Conservation (phyloP, 2,113 vertebrate genomes). For the Scomber scombrus region DNA sequence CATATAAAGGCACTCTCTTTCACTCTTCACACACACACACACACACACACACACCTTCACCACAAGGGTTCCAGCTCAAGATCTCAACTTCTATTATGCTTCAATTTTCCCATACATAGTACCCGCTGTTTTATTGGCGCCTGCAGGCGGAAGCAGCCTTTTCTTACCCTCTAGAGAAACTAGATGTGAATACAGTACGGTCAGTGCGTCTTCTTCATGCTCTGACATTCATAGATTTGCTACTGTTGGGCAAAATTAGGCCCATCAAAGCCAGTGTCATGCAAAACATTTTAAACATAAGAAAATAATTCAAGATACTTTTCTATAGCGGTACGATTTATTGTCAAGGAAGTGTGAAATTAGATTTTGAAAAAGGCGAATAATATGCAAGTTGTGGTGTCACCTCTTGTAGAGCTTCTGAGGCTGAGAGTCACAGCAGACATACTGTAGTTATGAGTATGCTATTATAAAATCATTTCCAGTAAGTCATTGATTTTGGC, state of each 20-base stretch:
- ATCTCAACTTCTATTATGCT: constrained; percentile 41
- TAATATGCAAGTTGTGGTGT: background rate
- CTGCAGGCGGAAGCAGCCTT: constrained; percentile 34
- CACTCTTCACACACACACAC: background rate
- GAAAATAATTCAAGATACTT: background rate
- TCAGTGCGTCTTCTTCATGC: background rate
- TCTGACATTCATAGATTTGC: background rate
- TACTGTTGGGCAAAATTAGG: background rate
- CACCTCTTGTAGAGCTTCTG: background rate
- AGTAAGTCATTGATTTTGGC: constrained; percentile 12
- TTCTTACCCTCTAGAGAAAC: constrained; percentile 18
- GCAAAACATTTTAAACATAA: background rate
- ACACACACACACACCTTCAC: constrained; percentile 45
- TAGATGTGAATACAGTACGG: constrained; percentile 15
- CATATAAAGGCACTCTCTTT: background rate
- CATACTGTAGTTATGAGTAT: background rate
- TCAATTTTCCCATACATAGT: constrained; percentile 50
- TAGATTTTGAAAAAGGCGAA: background rate
- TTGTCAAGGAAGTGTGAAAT: background rate
- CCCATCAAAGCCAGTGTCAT: background rate
- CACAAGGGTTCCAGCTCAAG: constrained; percentile 33
- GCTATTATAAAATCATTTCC: background rate
- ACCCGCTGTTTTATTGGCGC: constrained; percentile 57
- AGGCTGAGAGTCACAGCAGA: background rate
- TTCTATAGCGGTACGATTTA: background rate